Evolutionary conservation across 2,113 vertebrate genomes (phyloP).

Genomic region (Elgaria multicarinata): DNA sequence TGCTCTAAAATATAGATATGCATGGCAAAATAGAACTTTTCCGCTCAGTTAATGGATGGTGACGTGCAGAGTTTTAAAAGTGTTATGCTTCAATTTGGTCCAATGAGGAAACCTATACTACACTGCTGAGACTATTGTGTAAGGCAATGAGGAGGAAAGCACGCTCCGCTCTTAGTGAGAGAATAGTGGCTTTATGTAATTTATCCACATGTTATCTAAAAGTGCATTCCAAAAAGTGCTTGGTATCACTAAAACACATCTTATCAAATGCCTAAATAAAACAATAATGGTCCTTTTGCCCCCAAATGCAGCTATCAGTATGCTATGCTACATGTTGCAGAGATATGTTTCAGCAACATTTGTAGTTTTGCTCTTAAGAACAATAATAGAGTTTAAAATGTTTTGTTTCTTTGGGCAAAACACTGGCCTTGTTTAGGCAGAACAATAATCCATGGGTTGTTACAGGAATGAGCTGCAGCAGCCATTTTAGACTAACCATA

Average conservation of each 20-base stretch:
- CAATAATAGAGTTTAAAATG: not conserved
- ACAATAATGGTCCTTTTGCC: not conserved
- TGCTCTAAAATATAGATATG: conserved; percentile 60
- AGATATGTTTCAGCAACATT: not conserved
- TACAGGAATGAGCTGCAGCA: not conserved
- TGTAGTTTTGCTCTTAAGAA: no score
- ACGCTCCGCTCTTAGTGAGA: no score
- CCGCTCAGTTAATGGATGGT: conserved; percentile 46
- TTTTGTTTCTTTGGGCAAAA: not conserved
- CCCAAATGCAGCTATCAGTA: not conserved
- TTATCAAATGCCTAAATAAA: not conserved
- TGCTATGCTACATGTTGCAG: not conserved
- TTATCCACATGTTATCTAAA: not conserved
- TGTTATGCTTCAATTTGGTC: conserved; percentile 30
- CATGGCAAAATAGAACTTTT: conserved; percentile 49
- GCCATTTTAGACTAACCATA: not conserved
- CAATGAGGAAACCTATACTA: not conserved
- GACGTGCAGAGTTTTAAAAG: conserved; percentile 55
- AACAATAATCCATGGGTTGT: not conserved
- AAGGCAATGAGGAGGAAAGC: not conserved
- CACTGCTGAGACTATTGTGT: not conserved
- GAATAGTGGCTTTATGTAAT: not conserved
- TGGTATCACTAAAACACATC: not conserved
- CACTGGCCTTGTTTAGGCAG: not conserved
- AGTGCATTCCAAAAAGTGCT: not conserved